Conservation (phyloP, 1,140 invertebrate species). For the Atopsyche davidsoni region DNA sequence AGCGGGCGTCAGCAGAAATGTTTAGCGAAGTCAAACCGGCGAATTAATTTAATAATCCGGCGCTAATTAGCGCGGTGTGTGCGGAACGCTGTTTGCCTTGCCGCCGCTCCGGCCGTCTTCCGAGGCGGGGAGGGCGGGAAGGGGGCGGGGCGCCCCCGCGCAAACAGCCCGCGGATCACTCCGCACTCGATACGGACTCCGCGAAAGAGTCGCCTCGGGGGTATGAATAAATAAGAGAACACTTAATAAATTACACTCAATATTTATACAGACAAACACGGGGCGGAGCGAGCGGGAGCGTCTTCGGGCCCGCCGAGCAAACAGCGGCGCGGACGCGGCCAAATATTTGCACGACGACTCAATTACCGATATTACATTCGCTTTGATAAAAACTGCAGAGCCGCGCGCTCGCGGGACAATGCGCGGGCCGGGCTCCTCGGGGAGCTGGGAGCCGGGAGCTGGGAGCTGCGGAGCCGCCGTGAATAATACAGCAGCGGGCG, state of each 20-base stretch:
- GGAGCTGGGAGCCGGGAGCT: constrained; percentile 3
- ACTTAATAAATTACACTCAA: constrained; percentile 13
- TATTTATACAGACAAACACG: constrained; percentile 18
- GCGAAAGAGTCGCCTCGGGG: not conserved
- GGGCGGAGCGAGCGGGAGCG: not conserved
- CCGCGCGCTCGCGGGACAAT: not conserved
- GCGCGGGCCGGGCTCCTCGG: not conserved
- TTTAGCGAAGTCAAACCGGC: constrained; percentile 29
- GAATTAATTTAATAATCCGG: constrained; percentile 32
- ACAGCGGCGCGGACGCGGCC: constrained; percentile 22
- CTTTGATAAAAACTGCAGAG: constrained; percentile 29
- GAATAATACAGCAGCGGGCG: constrained; percentile 4
- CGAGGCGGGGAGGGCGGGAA: constrained; percentile 6
- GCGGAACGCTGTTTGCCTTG: too few relatives aligned
- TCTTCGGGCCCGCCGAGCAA: constrained; percentile 6
- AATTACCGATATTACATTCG: constrained; percentile 32
- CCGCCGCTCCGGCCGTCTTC: too few relatives aligned
- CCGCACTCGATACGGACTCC: not conserved
- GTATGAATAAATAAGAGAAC: too few relatives aligned
- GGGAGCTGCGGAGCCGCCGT: not conserved
- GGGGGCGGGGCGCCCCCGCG: not conserved
- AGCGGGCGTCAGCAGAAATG: constrained; percentile 28
- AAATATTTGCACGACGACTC: constrained; percentile 28
- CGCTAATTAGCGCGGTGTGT: constrained; percentile 24
- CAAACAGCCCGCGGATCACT: too few relatives aligned